Conservation (phyloP, 2,888 invertebrate species). For the Drosophila birchii region DNA sequence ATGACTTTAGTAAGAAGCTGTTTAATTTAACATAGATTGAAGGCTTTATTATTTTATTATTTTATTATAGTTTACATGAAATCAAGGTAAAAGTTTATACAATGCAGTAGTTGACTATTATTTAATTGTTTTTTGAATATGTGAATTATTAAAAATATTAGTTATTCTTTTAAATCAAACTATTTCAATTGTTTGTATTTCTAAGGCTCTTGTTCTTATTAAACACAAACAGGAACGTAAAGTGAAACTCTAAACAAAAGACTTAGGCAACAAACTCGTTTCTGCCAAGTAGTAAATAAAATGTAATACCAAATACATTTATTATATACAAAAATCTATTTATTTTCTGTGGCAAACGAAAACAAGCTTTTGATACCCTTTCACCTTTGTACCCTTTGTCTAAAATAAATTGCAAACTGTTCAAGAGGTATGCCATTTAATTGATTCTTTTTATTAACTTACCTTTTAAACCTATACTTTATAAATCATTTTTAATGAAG, state of each 20-base stretch:
- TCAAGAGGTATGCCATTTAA: not conserved
- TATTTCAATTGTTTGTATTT: not conserved
- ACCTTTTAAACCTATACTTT: not conserved
- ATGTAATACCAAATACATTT: not conserved
- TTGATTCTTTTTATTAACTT: not conserved
- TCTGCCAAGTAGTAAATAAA: too few species aligned
- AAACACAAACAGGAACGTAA: not conserved
- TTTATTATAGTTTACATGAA: not conserved
- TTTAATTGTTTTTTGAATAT: not conserved
- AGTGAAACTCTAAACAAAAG: not conserved
- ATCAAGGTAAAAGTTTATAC: not conserved
- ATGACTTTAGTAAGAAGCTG: not conserved
- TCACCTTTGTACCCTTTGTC: not conserved
- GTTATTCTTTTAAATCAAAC: too few species aligned
- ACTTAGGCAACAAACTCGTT: not conserved
- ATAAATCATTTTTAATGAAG: not conserved
- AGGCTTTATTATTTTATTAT: not conserved
- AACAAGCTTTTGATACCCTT: too few species aligned
- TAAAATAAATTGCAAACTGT: not conserved
- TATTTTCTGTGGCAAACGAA: not conserved
- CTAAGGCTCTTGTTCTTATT: not conserved
- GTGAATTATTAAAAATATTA: not conserved
- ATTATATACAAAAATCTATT: not conserved
- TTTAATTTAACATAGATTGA: not conserved
- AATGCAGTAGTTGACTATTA: not conserved